Evolutionary conservation across 2,888 invertebrate species (phyloP).

Genomic region (Cremastinae sp.): DNA sequence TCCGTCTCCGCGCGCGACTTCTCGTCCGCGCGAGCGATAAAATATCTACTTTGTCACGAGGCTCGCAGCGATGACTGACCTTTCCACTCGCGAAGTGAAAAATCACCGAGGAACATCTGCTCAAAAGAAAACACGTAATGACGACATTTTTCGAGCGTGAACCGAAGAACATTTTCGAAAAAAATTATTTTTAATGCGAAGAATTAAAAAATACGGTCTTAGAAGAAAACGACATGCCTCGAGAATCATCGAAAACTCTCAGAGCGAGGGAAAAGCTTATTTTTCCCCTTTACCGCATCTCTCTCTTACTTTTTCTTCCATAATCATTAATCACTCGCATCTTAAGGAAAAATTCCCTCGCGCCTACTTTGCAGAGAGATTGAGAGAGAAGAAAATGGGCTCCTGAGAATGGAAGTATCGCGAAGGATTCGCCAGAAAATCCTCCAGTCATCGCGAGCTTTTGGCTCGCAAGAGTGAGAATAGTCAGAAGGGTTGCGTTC

Average conservation of each 20-base stretch:
- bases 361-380: constrained; percentile 75
- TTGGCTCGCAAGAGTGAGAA: constrained; percentile 24
- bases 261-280: constrained; percentile 23
- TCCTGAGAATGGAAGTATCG: constrained; percentile 64
- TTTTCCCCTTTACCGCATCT: constrained; percentile 40
- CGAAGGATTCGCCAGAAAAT: constrained; percentile 68
- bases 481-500: constrained; percentile 48
- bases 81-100: constrained; percentile 43
- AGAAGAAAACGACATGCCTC: constrained; percentile 38
- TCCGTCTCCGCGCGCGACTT: constrained; percentile 46
- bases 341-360: constrained; percentile 79
- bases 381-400: constrained; percentile 39
- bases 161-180: not conserved
- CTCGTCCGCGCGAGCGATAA: constrained; percentile 10
- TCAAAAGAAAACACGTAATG: not conserved
- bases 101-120: not conserved
- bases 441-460: constrained; percentile 52
- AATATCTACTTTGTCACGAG: constrained; percentile 40
- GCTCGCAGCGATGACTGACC: constrained; percentile 42
- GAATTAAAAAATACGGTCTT: constrained; percentile 7
- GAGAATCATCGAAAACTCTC: constrained; percentile 13
- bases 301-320: constrained; percentile 31
- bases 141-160: no score
- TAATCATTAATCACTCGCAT: constrained; percentile 79
- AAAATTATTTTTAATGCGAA: not conserved